phyloP scores from a whole-genome alignment of 2,888 invertebrate genomes.

The Melinaea marsaeus region DNA sequence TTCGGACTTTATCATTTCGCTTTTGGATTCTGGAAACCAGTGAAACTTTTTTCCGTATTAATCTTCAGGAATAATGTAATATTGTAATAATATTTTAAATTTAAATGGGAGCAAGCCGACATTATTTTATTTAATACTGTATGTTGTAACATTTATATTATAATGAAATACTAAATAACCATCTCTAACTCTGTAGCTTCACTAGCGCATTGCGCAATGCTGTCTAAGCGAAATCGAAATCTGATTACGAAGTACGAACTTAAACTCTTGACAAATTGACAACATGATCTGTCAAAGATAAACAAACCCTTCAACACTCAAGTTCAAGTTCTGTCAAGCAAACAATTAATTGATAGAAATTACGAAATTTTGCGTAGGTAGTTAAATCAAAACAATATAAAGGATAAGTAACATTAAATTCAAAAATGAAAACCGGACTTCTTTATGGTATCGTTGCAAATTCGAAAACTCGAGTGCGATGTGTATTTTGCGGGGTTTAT shows the following conservation, averaged over 20 bases:
- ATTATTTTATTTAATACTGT: too few species aligned
- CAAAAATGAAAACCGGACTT: constrained; percentile 54
- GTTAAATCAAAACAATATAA: not conserved
- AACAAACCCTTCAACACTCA: constrained; percentile 26
- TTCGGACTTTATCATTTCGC: too few species aligned
- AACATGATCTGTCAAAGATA: not conserved
- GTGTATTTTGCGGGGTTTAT: constrained; percentile 57
- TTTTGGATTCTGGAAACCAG: too few species aligned
- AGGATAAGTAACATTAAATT: not conserved
- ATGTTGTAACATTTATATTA: too few species aligned
- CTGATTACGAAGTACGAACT: not conserved
- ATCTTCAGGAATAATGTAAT: too few species aligned
- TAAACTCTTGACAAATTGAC: constrained; percentile 1
- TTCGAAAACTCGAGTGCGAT: constrained; percentile 58
- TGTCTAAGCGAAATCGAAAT: not conserved
- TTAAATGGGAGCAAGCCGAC: too few species aligned
- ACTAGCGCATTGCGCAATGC: too few species aligned
- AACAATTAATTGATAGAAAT: constrained; percentile 25
- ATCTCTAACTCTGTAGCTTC: too few species aligned
- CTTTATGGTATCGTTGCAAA: constrained; percentile 51
- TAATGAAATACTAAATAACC: too few species aligned
- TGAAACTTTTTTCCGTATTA: too few species aligned
- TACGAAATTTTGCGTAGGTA: constrained; percentile 32
- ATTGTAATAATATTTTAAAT: too few species aligned
- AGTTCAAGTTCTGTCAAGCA: constrained; percentile 18